Conservation (phyloP, 2,797 vertebrate genomes). For the Menidia menidia region DNA sequence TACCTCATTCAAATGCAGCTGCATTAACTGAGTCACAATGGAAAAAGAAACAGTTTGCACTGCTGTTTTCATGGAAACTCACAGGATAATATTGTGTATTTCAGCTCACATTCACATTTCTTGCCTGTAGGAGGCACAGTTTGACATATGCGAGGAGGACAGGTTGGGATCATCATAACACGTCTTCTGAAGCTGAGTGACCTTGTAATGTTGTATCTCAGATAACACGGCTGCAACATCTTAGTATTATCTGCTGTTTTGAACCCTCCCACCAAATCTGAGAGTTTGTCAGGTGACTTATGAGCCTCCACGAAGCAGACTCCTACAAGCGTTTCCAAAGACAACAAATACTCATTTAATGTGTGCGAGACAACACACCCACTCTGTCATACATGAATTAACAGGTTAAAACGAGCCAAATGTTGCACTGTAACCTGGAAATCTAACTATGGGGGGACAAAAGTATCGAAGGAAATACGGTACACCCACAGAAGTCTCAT, state of each 20-base stretch:
- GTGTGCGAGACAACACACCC: conserved; percentile 37
- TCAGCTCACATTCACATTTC: background rate
- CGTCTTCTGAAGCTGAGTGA: conserved; percentile 19
- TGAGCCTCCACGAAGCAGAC: conserved; percentile 24
- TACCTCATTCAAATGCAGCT: conserved; percentile 16
- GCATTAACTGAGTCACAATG: conserved; percentile 1
- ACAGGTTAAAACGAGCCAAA: conserved; percentile 44
- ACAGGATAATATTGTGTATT: background rate
- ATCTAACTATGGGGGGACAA: conserved; percentile 2
- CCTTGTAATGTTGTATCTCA: conserved; percentile 1
- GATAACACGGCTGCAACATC: conserved; percentile 38
- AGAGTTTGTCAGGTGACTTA: conserved; percentile 40
- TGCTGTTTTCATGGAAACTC: background rate
- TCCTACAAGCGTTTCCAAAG: conserved; percentile 45
- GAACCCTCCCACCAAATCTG: conserved; percentile 28
- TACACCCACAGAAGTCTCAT: conserved; percentile 30
- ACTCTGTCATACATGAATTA: conserved; percentile 26
- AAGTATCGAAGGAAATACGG: conserved; percentile 4
- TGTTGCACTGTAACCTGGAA: conserved; percentile 13
- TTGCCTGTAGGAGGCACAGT: conserved; percentile 27
- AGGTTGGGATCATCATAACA: conserved; percentile 26
- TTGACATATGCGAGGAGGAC: background rate
- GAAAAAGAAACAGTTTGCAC: background rate
- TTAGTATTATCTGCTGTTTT: conserved; percentile 27
- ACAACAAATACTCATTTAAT: conserved; percentile 51